phyloP scores from a whole-genome alignment of 2,888 invertebrate species.

The Drosophila melanosoma region DNA sequence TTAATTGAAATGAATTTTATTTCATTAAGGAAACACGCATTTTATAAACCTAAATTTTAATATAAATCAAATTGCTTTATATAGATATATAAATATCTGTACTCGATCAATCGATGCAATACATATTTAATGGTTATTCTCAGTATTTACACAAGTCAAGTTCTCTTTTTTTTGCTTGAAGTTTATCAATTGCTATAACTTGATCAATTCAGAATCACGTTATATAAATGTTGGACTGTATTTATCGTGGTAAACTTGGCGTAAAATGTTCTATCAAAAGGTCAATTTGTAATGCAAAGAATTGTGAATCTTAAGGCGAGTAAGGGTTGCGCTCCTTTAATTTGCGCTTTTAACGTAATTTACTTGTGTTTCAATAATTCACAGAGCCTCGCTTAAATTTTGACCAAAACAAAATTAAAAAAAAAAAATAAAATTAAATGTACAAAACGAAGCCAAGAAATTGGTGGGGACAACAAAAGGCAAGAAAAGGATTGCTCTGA shows the following conservation, averaged over 20 bases:
- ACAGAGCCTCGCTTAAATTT: slow-evolving; percentile 68
- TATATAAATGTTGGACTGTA: slow-evolving; percentile 1
- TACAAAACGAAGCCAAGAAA: background rate
- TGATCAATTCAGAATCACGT: background rate
- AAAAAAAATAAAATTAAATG: slow-evolving; percentile 67
- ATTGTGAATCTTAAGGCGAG: slow-evolving; percentile 5
- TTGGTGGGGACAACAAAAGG: slow-evolving; percentile 14
- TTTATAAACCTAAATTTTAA: background rate
- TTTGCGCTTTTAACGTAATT: slow-evolving; percentile 69
- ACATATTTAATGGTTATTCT: background rate
- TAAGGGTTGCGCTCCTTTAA: slow-evolving; percentile 33
- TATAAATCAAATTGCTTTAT: background rate
- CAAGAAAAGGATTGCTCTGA: slow-evolving; percentile 73
- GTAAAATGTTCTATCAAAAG: slow-evolving; percentile 37
- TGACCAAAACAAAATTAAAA: slow-evolving; percentile 62
- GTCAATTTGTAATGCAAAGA: slow-evolving; percentile 37
- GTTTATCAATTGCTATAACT: background rate
- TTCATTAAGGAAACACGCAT: background rate
- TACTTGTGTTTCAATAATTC: slow-evolving; percentile 72
- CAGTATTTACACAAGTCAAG: background rate
- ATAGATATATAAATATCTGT: background rate
- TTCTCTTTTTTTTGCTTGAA: background rate
- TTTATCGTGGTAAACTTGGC: background rate
- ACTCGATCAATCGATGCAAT: background rate
- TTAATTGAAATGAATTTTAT: too few species aligned